Base-by-base conservation (phyloP, 1,140 invertebrate genomes). In the Cydia splendana region DNA sequence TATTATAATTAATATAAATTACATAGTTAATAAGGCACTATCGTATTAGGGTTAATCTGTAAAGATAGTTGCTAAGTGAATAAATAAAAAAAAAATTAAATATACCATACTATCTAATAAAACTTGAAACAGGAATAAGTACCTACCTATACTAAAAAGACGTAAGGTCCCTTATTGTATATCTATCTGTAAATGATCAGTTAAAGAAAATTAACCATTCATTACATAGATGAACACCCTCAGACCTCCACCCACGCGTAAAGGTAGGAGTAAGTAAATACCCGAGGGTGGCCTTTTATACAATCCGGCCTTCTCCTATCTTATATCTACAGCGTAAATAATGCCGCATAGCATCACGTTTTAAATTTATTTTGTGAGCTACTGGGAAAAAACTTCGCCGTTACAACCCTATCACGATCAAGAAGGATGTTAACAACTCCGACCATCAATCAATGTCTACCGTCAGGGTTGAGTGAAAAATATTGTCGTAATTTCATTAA, bases 341-440 rank as follows among this genome's bases (percentile, higher is more conserved):
- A 71, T 71, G 67, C 67, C 34, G 67, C 67, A 71, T 71, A 71
- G 67, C 67, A 71, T 38, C 67, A 71, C 67, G 67, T 71, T 71
- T 71, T 71, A 71, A 71, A 71, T 71, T 71, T 71, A 71, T 71
- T 71, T 71, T 71, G 67, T 71, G 38, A 71, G 67, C 38, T 71
- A 38, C 67, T 24, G 38, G n/a, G 57, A 71, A 71, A 71, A 69
- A 71, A 71, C 30, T 71, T 71, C 67, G 34, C 67, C 34, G 67
- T 71, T 71, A 71, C 67, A 71, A 71, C 67, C 67, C 67, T 71
- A 71, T 71, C 67, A 71, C 67, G 67, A 71, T 71, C 67, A 71
- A 71, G 67, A 71, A 71, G 67, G 67, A 71, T 71, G 67, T 71
- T 71, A 71, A 71, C 67, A 71, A 71, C 67, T 71, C 67, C 67